Conservation (phyloP, 1,140 invertebrate species). For the Drosophila serrata region DNA sequence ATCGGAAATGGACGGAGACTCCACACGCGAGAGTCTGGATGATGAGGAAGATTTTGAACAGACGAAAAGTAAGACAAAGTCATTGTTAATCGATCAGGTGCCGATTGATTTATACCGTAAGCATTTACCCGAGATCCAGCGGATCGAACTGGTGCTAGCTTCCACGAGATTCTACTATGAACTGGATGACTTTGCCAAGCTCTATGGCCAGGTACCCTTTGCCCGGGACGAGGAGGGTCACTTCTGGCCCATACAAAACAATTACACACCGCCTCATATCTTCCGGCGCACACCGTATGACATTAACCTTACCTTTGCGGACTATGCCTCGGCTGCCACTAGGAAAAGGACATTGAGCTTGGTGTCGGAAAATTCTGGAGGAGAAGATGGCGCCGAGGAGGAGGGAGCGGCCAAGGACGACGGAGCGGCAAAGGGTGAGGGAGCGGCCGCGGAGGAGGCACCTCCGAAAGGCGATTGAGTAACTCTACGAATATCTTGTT, state of each 20-base stretch:
- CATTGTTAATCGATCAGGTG: not conserved
- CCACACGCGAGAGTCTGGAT: not conserved
- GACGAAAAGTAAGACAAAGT: not conserved
- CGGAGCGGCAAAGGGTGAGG: not conserved
- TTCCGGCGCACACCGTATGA: conserved; percentile 69
- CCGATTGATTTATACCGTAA: conserved; percentile 50
- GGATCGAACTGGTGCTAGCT: conserved; percentile 72
- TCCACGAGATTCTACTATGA: conserved; percentile 68
- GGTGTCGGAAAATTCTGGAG: conserved; percentile 3
- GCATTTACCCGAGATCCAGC: conserved; percentile 72
- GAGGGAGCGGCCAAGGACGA: not conserved
- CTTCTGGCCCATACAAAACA: conserved; percentile 73
- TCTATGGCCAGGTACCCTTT: conserved; percentile 56
- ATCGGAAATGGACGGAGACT: not conserved
- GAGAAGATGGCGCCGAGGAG: not conserved
- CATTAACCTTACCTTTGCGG: conserved; percentile 72
- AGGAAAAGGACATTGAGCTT: conserved; percentile 20
- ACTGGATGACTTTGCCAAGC: conserved; percentile 37
- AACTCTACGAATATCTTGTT: not conserved
- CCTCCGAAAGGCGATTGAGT: not conserved
- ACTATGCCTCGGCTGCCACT: conserved; percentile 45
- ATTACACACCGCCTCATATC: conserved; percentile 66
- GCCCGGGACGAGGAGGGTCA: conserved; percentile 58
- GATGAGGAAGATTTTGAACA: not conserved
- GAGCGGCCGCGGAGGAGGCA: not conserved